Conservation (phyloP, 2,113 vertebrate genomes). For the Origma solitaria region DNA sequence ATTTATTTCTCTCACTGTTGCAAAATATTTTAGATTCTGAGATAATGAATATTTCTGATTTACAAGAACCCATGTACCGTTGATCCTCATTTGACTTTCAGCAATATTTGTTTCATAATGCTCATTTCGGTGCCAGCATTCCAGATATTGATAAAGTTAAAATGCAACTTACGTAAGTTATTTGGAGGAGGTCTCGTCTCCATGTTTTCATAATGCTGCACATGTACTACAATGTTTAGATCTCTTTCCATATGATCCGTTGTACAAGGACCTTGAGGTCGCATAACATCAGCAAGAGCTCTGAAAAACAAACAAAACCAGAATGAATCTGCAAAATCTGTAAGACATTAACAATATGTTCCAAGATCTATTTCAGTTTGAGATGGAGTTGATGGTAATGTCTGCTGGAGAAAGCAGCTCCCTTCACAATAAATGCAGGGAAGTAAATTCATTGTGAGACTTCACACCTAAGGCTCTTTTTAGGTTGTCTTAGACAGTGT, state of each 20-base stretch:
- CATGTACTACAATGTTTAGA: conserved; percentile 90
- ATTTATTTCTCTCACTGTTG: neutral
- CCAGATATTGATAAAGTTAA: neutral
- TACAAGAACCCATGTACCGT: neutral
- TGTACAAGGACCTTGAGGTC: conserved; percentile 90
- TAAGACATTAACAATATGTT: neutral
- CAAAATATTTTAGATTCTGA: neutral
- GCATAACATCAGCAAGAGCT: conserved; percentile 93
- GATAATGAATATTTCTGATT: neutral
- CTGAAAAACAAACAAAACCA: conserved; percentile 70
- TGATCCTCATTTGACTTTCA: neutral
- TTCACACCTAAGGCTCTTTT: neutral
- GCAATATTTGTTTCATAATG: neutral
- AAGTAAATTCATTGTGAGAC: neutral
- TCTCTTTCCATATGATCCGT: conserved; percentile 90
- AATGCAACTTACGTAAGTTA: conserved; percentile 87
- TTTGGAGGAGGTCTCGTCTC: conserved; percentile 83
- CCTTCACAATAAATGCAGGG: neutral
- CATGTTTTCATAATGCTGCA: conserved; percentile 91
- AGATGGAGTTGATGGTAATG: neutral
- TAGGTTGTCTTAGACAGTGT: neutral
- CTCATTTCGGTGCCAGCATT: neutral
- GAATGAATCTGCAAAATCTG: neutral
- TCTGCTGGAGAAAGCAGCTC: neutral
- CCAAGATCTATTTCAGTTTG: neutral